phyloP scores from a whole-genome alignment of 2,888 invertebrate genomes.

The Cremastinae sp. region DNA sequence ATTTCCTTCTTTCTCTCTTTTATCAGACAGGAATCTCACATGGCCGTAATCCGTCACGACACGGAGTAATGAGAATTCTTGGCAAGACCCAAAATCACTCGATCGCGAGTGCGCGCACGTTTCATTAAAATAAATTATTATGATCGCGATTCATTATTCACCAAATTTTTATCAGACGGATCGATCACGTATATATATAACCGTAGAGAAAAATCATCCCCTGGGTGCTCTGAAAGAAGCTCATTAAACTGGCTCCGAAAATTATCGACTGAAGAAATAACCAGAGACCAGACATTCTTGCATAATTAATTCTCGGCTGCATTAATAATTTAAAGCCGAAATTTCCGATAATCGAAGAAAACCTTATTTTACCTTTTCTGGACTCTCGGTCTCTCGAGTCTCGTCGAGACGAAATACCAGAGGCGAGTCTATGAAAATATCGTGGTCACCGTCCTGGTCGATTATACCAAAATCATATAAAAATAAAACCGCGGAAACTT shows the following conservation, averaged over 20 bases:
- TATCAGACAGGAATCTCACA: slow-evolving; percentile 18
- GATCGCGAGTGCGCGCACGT: background rate
- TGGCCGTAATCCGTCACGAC: slow-evolving; percentile 35
- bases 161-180: background rate
- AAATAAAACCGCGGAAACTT: no score
- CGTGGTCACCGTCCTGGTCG: no score
- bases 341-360: slow-evolving; percentile 20
- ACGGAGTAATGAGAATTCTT: slow-evolving; percentile 19
- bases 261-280: slow-evolving; percentile 5
- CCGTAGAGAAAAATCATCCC: background rate
- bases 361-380: slow-evolving; percentile 10
- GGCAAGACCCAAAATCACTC: slow-evolving; percentile 21
- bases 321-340: slow-evolving; percentile 15
- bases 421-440: background rate
- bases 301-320: slow-evolving; percentile 31
- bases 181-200: background rate
- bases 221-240: background rate
- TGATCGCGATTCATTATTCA: background rate
- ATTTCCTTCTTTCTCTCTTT: background rate
- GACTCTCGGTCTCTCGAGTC: slow-evolving; percentile 2
- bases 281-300: background rate
- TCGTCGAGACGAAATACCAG: background rate
- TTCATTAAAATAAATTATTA: slow-evolving; percentile 17
- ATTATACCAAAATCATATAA: no score
- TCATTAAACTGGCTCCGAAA: background rate